phyloP scores from a whole-genome alignment of 2,113 vertebrate genomes.

The Rhinolophus ferrumequinum region DNA sequence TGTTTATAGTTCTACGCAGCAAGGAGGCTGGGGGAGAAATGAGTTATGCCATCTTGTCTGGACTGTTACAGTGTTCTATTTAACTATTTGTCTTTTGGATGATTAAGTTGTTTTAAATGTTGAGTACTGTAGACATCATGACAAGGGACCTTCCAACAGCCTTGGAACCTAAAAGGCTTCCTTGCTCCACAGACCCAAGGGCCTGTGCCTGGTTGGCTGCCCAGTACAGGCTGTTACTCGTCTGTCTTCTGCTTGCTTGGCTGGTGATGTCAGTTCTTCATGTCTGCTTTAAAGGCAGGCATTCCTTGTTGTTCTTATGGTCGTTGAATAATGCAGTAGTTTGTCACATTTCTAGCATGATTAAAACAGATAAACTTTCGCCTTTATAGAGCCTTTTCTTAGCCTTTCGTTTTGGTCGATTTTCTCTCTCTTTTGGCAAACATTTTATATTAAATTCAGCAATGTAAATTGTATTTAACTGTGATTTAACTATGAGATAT shows the following conservation, averaged over 20 bases:
- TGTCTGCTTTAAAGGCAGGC: conserved; percentile 62
- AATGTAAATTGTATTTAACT: conserved; percentile 37
- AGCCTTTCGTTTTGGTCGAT: background rate
- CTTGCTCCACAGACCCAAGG: background rate
- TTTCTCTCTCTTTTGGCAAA: conserved; percentile 50
- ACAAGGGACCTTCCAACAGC: background rate
- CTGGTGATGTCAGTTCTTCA: conserved; percentile 62
- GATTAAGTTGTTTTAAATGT: conserved; percentile 52
- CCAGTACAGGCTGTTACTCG: conserved; percentile 56
- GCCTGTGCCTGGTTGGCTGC: conserved; percentile 25
- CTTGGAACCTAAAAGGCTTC: conserved; percentile 47
- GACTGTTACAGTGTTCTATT: background rate
- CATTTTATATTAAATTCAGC: conserved; percentile 51
- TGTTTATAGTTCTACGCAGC: conserved; percentile 1
- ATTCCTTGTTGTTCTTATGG: conserved; percentile 56
- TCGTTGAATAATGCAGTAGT: conserved; percentile 55
- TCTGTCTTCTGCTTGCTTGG: conserved; percentile 65
- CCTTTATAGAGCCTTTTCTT: conserved; percentile 45
- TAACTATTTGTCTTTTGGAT: conserved; percentile 43
- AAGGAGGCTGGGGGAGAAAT: background rate
- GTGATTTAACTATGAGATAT: conserved; percentile 47
- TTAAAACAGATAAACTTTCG: conserved; percentile 42
- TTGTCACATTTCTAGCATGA: conserved; percentile 38
- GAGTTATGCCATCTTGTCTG: background rate
- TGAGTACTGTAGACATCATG: conserved; percentile 32